These are phyloP conservation scores for Ceramica pisi DNA, from an alignment of 2,888 invertebrate genomes.

Conservation along the genomic window DNA sequence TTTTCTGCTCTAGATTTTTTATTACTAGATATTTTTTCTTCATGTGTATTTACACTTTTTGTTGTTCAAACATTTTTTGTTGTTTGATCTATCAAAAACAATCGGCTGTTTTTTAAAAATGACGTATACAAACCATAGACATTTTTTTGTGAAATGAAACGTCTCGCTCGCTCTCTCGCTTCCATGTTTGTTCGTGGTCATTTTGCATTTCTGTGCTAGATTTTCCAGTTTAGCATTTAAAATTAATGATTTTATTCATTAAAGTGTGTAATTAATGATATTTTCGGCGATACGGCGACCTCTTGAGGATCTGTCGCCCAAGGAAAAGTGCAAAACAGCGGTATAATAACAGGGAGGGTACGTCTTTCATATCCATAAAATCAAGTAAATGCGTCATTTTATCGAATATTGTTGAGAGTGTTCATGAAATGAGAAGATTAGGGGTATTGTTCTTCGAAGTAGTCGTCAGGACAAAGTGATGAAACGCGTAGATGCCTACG, in stretches of 20 bases:
- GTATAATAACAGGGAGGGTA: slow-evolving; percentile 90
- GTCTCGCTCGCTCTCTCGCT: slow-evolving; percentile 87
- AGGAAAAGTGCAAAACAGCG: slow-evolving; percentile 86
- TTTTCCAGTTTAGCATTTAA: slow-evolving; percentile 86
- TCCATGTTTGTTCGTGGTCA: slow-evolving; percentile 91
- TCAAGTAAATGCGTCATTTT: slow-evolving; percentile 91
- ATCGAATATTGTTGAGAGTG: slow-evolving; percentile 83
- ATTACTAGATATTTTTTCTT: too few relatives aligned
- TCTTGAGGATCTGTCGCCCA: slow-evolving; percentile 88
- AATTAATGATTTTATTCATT: slow-evolving; percentile 85
- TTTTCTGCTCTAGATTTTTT: neutral
- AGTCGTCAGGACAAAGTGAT: slow-evolving; percentile 58
- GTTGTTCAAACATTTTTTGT: neutral
- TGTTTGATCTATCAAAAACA: slow-evolving; percentile 62
- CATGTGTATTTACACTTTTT: too few relatives aligned
- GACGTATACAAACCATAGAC: slow-evolving; percentile 81
- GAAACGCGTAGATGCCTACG: slow-evolving; percentile 61
- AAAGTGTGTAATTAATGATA: slow-evolving; percentile 89
- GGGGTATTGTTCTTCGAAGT: slow-evolving; percentile 61
- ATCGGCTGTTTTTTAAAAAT: slow-evolving; percentile 64
- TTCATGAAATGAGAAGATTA: slow-evolving; percentile 76
- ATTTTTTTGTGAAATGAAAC: slow-evolving; percentile 76
- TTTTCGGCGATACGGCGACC: slow-evolving; percentile 87
- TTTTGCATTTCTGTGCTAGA: slow-evolving; percentile 89
- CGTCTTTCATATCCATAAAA: slow-evolving; percentile 89